Base-by-base conservation (phyloP, 1,140 invertebrate species). In the Ptiloglossa arizonensis region DNA sequence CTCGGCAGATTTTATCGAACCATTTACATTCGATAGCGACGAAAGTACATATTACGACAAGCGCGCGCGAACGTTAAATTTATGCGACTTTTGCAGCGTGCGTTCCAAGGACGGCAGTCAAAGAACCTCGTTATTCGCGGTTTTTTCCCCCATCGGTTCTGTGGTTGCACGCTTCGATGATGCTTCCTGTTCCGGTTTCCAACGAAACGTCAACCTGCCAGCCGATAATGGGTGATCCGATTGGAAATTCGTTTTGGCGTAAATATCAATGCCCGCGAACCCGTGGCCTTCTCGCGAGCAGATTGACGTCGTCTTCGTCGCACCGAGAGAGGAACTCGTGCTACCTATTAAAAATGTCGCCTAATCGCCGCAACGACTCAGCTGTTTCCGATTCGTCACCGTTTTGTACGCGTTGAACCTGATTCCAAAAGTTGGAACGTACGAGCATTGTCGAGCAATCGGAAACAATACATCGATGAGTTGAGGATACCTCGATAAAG, bases 151-250 rank as follows among this genome's bases (percentile, higher is more conserved):
- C 22, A 38, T 41, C 17, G 6, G 24, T 35, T 70, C 27, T 69
- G 67, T 64, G 44, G 41, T 72, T 86, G 48, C 41, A 52, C 60
- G 44, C 57, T 73, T 72, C 70, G 57, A n/a, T 41, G 32, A 19
- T 46, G 27, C 24, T 85, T 85, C 82, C 79, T 86, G n/a, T 64
- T 82, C 38, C 46, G 50, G 48, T 74, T 79, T 11, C 13, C n/a
- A n/a, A 54, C 41, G 22, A 35, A 84, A 59, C 44, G 11, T 13
- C 1, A 52, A 72, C 63, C 70, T 11, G 44, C 41, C 29, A 17
- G n/a, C 1, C 32, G 60, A 41, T 29, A 13, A 2, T 4, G 32
- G 17, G 66, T 11, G 41, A 48, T 17, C 5, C 15, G 27, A 19
- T 32, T 32, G 27, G 11, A 41, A 44, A 54, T 32, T 59, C 11